These are phyloP conservation scores for Gymnobelideus leadbeateri DNA, from an alignment of 2,113 vertebrate genomes.

Conservation along the genomic window DNA sequence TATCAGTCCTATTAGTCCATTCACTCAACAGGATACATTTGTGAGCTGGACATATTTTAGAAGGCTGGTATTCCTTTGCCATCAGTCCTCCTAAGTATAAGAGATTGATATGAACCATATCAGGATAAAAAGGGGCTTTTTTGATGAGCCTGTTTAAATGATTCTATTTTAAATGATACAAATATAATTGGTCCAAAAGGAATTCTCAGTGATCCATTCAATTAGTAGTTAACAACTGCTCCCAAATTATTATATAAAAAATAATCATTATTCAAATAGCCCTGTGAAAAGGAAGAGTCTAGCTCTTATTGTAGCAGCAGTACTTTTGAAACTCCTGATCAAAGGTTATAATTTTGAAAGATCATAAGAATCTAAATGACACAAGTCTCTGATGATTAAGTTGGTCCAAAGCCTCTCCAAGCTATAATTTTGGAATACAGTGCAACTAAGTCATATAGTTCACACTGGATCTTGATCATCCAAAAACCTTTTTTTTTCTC, in stretches of 20 bases:
- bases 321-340: constrained; percentile 42
- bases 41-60: background rate
- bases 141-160: background rate
- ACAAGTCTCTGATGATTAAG: constrained; percentile 39
- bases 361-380: constrained; percentile 46
- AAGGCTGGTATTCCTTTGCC: background rate
- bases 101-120: background rate
- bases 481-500: constrained; percentile 29
- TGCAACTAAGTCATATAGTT: constrained; percentile 29
- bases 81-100: background rate
- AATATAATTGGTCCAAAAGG: constrained; percentile 26
- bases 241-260: constrained; percentile 47
- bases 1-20: background rate
- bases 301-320: background rate
- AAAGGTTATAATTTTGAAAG: constrained; percentile 37
- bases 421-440: constrained; percentile 43
- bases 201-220: constrained; percentile 8
- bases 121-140: background rate
- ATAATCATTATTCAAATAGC: constrained; percentile 52
- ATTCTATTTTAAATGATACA: constrained; percentile 28
- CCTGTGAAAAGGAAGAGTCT: constrained; percentile 25
- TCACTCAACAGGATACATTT: background rate
- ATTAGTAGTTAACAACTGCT: constrained; percentile 28
- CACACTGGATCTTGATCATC: constrained; percentile 31
- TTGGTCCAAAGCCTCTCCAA: constrained; percentile 56